Percentiles rank a stretch among this genome's conserved stretches.
Conservation (phyloP, 2,797 vertebrate species). For the Scolopax bukidnonensis region DNA sequence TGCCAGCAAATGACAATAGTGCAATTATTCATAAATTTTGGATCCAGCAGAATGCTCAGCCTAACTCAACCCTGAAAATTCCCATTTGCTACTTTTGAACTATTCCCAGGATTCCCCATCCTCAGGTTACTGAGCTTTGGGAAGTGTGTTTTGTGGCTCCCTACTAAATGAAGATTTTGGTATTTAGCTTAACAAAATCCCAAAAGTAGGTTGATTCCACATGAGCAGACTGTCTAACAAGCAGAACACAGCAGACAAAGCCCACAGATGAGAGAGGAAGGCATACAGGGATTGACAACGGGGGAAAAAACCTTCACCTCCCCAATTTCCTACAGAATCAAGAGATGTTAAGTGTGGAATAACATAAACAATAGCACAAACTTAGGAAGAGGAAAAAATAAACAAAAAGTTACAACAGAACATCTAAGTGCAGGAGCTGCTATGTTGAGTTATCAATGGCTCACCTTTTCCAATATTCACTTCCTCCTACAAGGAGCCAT, state of each 20-base stretch:
- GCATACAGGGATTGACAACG: background rate
- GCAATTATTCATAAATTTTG: background rate
- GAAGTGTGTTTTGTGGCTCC: background rate
- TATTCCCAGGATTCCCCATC: background rate
- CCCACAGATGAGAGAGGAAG: background rate
- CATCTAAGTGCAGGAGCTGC: background rate
- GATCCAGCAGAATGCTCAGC: background rate
- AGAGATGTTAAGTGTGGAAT: background rate
- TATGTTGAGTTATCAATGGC: fast-evolving
- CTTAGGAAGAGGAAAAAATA: background rate
- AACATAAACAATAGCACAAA: background rate
- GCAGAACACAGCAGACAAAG: background rate
- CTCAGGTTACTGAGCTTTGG: background rate
- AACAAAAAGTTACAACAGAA: background rate
- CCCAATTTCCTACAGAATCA: background rate
- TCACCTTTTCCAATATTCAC: background rate
- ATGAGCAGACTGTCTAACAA: background rate
- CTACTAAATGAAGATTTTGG: background rate
- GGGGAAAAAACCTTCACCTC: background rate
- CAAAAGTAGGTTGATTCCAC: background rate
- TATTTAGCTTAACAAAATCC: background rate
- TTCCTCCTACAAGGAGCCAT: background rate
- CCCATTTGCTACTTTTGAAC: background rate
- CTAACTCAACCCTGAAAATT: background rate
- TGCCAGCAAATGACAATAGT: background rate